Percentiles rank a stretch among this genome's conserved stretches.
Evolutionary conservation across 2,797 vertebrate species (phyloP).

Genomic region (Corythornis leucogaster): DNA sequence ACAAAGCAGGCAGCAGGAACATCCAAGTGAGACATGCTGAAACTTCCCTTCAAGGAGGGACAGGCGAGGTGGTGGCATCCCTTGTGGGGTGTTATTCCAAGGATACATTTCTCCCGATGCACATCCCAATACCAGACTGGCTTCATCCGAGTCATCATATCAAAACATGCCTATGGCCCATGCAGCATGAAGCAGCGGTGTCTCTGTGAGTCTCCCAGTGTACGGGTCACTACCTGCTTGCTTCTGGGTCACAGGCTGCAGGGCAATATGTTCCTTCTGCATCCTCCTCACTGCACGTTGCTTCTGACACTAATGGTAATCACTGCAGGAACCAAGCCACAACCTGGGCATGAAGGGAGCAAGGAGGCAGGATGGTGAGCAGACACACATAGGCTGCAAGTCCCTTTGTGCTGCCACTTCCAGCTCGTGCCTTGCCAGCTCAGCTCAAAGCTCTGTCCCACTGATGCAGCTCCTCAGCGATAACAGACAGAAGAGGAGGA

Average conservation of each 20-base stretch:
- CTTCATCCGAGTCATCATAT: background rate
- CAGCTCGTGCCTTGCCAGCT: background rate
- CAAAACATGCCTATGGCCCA: background rate
- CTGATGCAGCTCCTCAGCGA: background rate
- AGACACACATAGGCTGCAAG: background rate
- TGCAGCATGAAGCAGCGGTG: background rate
- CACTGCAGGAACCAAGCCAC: background rate
- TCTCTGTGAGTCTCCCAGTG: background rate
- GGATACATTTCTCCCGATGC: background rate
- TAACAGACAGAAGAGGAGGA: background rate
- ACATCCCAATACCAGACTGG: background rate
- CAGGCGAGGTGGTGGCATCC: background rate
- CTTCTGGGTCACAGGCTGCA: accelerated
- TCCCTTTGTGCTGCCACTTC: background rate
- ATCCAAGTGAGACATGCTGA: background rate
- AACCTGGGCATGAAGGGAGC: background rate
- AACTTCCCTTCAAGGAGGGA: background rate
- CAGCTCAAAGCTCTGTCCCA: background rate
- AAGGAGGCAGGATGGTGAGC: background rate
- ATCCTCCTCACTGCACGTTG: too few species aligned
- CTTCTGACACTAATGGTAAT: background rate
- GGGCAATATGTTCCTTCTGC: background rate
- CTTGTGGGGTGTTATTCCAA: background rate
- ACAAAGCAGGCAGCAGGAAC: background rate
- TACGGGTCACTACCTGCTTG: background rate